A percentile compares a stretch with the other conserved stretches of the same genome.
phyloP scores from a whole-genome alignment of 2,113 vertebrate species.

The Solea solea region DNA sequence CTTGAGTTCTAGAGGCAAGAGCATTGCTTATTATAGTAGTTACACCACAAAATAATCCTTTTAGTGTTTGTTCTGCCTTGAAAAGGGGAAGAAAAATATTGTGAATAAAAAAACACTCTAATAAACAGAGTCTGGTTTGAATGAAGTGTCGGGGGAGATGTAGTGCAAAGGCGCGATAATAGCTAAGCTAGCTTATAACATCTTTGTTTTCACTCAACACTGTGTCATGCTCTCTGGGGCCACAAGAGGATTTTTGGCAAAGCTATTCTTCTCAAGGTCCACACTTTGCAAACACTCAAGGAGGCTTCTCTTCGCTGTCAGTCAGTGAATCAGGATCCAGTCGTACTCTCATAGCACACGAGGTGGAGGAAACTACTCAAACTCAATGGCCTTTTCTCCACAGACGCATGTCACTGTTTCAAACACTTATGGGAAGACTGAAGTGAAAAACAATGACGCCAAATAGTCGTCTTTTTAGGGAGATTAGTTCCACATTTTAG shows the following conservation, averaged over 20 bases:
- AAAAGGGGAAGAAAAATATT: conserved; percentile 72
- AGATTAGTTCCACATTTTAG: conserved; percentile 81
- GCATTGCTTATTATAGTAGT: conserved; percentile 80
- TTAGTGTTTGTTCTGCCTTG: conserved; percentile 89
- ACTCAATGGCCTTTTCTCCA: conserved; percentile 57
- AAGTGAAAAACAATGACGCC: conserved; percentile 66
- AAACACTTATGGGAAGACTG: conserved; percentile 65
- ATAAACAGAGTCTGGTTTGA: conserved; percentile 88
- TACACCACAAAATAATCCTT: conserved; percentile 96
- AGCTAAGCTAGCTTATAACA: conserved; percentile 85
- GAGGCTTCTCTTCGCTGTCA: conserved; percentile 48
- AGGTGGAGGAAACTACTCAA: conserved; percentile 55
- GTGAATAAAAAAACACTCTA: conserved; percentile 80
- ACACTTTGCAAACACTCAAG: conserved; percentile 71
- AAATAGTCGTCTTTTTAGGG: conserved; percentile 67
- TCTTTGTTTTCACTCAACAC: conserved; percentile 83
- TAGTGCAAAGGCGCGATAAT: conserved; percentile 84
- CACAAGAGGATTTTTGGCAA: conserved; percentile 77
- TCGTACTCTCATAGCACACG: conserved; percentile 21
- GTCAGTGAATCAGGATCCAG: conserved; percentile 70
- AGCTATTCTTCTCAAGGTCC: conserved; percentile 76
- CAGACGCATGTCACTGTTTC: conserved; percentile 52
- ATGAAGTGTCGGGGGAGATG: conserved; percentile 91
- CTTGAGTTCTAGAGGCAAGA: conserved; percentile 58
- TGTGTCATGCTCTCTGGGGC: conserved; percentile 76